A percentile compares a stretch with the other conserved stretches of the same genome.
Evolutionary conservation across 1,140 invertebrate genomes (phyloP).

Genomic region (Drosophila parabipectinata): DNA sequence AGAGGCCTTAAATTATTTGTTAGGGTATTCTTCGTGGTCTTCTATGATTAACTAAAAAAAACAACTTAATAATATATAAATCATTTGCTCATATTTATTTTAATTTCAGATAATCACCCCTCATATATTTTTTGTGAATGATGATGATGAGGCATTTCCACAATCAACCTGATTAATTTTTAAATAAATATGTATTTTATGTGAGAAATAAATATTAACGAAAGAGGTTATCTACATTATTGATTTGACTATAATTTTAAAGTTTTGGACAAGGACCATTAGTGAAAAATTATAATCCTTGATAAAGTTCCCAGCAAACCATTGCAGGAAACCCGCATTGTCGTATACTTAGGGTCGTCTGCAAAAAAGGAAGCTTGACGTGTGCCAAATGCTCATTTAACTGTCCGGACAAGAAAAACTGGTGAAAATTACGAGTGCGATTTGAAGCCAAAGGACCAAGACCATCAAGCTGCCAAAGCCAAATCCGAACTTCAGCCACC

Average conservation of each 20-base stretch:
- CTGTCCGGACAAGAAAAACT: constrained; percentile 36
- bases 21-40: too few species aligned
- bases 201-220: background rate
- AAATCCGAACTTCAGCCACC: constrained; percentile 6
- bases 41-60: too few species aligned
- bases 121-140: background rate
- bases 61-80: too few species aligned
- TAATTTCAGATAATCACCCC: background rate
- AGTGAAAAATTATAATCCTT: background rate
- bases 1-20: background rate
- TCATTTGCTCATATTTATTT: background rate
- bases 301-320: background rate
- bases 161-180: background rate
- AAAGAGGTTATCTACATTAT: background rate
- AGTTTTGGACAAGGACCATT: background rate
- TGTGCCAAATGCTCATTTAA: constrained; percentile 53
- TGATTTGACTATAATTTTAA: background rate
- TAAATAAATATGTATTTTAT: background rate
- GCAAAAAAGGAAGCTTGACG: constrained; percentile 14
- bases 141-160: background rate
- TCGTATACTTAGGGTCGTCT: background rate
- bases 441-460: constrained; percentile 14
- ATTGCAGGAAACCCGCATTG: background rate
- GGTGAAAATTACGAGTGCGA: constrained; percentile 50
- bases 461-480: constrained; percentile 41